Percentiles rank a stretch among this genome's conserved stretches.
phyloP scores from a whole-genome alignment of 1,140 invertebrate genomes.

The Coelopa frigida region DNA sequence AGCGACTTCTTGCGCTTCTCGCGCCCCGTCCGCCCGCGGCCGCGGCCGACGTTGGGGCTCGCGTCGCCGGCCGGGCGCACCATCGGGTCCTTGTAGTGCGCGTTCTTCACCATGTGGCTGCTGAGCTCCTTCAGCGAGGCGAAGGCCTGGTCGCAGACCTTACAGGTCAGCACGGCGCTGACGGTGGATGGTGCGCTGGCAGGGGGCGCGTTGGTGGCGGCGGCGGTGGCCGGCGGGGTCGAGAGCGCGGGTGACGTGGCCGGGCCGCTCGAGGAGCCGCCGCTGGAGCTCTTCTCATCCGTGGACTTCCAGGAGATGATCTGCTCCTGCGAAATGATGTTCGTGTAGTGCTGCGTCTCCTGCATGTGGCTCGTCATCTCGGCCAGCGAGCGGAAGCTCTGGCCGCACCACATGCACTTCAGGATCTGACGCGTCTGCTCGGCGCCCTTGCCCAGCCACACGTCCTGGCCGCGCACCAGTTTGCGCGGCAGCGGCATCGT shows the following conservation, averaged over 20 bases:
- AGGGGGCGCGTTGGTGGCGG: neutral
- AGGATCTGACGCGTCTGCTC: constrained; percentile 96
- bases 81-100: constrained; percentile 94
- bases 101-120: constrained; percentile 98
- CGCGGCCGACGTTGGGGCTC: constrained; percentile 44
- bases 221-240: constrained; percentile 5
- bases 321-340: constrained; percentile 93
- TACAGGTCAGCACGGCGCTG: constrained; percentile 90
- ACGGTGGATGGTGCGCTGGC: constrained; percentile 62
- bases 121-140: constrained; percentile 90
- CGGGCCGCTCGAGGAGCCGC: constrained; percentile 28
- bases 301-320: constrained; percentile 93
- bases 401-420: constrained; percentile 98
- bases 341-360: constrained; percentile 96
- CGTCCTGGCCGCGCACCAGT: constrained; percentile 93
- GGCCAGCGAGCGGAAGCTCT: constrained; percentile 90
- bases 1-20: constrained; percentile 90
- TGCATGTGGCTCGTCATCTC: constrained; percentile 99
- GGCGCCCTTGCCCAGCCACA: constrained; percentile 95
- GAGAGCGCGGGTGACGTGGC: constrained; percentile 9
- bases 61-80: constrained; percentile 51
- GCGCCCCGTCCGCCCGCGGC: constrained; percentile 70
- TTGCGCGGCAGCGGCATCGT: constrained; percentile 90
- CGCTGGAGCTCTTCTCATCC: constrained; percentile 60
- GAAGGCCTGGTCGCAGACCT: constrained; percentile 95